Conservation (phyloP, 2,888 invertebrate genomes). For the Dendrolimus pini region DNA sequence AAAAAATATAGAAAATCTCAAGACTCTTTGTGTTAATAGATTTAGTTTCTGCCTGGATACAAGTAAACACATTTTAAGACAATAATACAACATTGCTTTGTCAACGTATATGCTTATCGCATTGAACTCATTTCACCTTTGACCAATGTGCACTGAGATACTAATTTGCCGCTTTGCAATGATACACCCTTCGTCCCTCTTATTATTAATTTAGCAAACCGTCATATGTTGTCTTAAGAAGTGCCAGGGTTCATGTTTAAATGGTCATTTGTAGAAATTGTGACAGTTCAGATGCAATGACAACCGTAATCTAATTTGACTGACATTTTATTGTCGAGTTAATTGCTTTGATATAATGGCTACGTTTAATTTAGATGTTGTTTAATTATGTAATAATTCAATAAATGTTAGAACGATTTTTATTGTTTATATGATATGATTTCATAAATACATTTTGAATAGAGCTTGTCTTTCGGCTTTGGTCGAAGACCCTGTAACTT, state of each 20-base stretch:
- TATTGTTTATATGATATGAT: too few species aligned
- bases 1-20: neutral
- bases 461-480: too few species aligned
- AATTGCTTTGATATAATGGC: slow-evolving; percentile 44
- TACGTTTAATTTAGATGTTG: slow-evolving; percentile 30
- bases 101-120: slow-evolving; percentile 40
- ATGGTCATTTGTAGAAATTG: slow-evolving; percentile 30
- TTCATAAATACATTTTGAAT: too few species aligned
- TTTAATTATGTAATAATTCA: slow-evolving; percentile 19
- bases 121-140: slow-evolving; percentile 50
- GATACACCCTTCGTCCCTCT: slow-evolving; percentile 20
- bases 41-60: slow-evolving; percentile 31
- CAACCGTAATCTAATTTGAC: slow-evolving; percentile 36
- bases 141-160: slow-evolving; percentile 59
- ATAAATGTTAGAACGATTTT: neutral
- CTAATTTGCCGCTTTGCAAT: slow-evolving; percentile 22
- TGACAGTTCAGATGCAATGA: slow-evolving; percentile 41
- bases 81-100: slow-evolving; percentile 41
- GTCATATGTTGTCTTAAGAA: slow-evolving; percentile 2
- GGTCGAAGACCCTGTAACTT: too few species aligned
- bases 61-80: slow-evolving; percentile 15
- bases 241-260: slow-evolving; percentile 18
- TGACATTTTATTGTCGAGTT: slow-evolving; percentile 47
- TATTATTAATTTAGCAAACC: slow-evolving; percentile 3
- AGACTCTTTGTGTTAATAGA: slow-evolving; percentile 10